These are phyloP conservation scores for Hylaeus volcanicus DNA, from an alignment of 1,140 invertebrate species.

Conservation along the genomic window DNA sequence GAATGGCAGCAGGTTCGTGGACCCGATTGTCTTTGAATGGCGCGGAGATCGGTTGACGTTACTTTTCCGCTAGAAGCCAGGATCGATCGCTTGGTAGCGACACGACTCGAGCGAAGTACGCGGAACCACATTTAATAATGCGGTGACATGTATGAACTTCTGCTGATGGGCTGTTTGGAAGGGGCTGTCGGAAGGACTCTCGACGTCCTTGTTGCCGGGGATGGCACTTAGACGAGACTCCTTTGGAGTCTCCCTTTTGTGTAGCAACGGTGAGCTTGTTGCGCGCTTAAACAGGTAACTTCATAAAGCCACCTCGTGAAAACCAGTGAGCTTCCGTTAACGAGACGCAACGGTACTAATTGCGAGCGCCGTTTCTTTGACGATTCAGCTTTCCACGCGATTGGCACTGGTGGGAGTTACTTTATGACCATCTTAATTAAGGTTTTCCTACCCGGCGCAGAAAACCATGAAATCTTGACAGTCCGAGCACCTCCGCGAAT, in stretches of 20 bases:
- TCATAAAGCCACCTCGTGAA: not conserved
- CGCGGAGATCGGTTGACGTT: not conserved
- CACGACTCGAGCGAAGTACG: not conserved
- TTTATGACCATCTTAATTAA: not conserved
- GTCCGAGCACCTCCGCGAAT: no score
- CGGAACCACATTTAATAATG: constrained; percentile 1
- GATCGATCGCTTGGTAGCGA: not conserved
- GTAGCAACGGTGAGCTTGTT: not conserved
- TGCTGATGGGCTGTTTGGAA: constrained; percentile 3
- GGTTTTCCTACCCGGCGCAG: no score
- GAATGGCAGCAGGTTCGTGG: no score
- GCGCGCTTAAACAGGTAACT: constrained; percentile 23
- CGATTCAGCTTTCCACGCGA: not conserved
- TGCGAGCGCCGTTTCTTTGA: constrained; percentile 4
- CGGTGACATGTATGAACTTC: not conserved
- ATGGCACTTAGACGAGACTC: constrained; percentile 21
- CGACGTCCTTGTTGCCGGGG: constrained; percentile 14
- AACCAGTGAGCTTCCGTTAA: not conserved
- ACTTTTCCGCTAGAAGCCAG: not conserved
- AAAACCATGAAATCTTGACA: no score
- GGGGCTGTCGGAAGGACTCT: constrained; percentile 18
- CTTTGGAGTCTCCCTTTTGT: constrained; percentile 18
- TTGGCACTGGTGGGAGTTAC: no score
- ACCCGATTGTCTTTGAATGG: not conserved
- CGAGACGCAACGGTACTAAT: not conserved